Evolutionary conservation across 2,797 vertebrate species (phyloP).

Genomic region (Hemibagrus guttatus): DNA sequence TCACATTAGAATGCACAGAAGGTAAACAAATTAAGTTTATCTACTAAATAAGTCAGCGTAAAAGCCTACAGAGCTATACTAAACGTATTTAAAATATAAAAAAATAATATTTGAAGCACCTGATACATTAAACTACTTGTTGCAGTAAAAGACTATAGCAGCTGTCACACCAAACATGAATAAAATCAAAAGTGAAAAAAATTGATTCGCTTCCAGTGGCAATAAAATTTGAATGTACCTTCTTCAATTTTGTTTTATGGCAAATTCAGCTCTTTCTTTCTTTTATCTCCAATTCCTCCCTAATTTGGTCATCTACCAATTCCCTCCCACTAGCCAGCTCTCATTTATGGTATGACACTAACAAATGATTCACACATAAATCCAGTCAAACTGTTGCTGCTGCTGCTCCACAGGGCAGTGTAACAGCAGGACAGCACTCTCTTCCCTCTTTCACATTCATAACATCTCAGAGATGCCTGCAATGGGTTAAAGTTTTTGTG

Average conservation of each 20-base stretch:
- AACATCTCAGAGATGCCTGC: background rate
- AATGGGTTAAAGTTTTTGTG: background rate
- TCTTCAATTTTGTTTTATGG: background rate
- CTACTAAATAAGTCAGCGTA: background rate
- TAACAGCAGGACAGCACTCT: background rate
- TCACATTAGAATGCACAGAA: slow-evolving; percentile 11
- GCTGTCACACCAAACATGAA: background rate
- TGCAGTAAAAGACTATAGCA: background rate
- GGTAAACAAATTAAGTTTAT: slow-evolving; percentile 16
- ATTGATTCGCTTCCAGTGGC: background rate
- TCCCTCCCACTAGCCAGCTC: background rate
- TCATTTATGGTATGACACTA: background rate
- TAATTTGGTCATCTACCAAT: background rate
- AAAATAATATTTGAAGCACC: background rate
- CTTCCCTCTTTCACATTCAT: background rate
- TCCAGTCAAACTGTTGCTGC: background rate
- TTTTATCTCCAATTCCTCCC: background rate
- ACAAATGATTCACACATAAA: background rate
- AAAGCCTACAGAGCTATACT: background rate
- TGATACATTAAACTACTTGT: background rate
- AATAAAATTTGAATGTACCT: background rate
- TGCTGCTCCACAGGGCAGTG: background rate
- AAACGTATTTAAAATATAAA: slow-evolving; percentile 2
- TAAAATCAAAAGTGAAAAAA: background rate
- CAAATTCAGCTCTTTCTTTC: background rate